These are phyloP conservation scores for Lucifuga dentata DNA, from an alignment of 2,113 vertebrate genomes.

Conservation along the genomic window DNA sequence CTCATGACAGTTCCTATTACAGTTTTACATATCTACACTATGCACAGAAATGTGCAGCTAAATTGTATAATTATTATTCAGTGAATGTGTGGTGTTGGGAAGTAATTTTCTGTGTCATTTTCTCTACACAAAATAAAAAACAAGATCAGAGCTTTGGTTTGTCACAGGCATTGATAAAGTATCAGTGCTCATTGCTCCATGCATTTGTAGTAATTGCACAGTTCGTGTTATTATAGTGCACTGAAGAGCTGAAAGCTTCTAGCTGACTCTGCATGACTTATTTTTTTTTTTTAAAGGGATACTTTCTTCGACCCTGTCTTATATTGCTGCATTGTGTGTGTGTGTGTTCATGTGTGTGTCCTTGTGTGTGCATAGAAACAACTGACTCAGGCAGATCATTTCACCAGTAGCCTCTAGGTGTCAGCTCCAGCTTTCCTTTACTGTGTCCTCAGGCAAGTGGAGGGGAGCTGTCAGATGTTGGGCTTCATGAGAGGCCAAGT, in stretches of 20 bases:
- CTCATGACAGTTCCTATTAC: too few relatives aligned
- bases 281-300: too few relatives aligned
- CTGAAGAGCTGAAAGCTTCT: slow-evolving; percentile 27
- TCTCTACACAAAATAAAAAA: not conserved
- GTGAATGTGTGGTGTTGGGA: too few relatives aligned
- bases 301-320: not conserved
- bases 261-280: too few relatives aligned
- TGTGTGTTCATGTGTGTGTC: slow-evolving; percentile 4
- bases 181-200: slow-evolving; percentile 2
- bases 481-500: slow-evolving; percentile 15
- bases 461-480: slow-evolving; percentile 14
- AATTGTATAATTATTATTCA: too few relatives aligned
- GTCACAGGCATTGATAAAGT: slow-evolving; percentile 1
- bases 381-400: slow-evolving; percentile 26
- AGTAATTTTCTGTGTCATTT: too few relatives aligned
- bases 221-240: not conserved
- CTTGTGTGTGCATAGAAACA: not conserved
- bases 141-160: too few relatives aligned
- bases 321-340: slow-evolving; percentile 3
- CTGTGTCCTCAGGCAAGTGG: slow-evolving; percentile 4
- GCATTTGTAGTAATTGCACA: slow-evolving; percentile 14
- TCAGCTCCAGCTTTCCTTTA: slow-evolving; percentile 11
- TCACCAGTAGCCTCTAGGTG: slow-evolving; percentile 22
- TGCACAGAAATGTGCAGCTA: too few relatives aligned
- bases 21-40: too few relatives aligned